Evolutionary conservation across 2,113 vertebrate species (phyloP).

Genomic region (Progne subis): DNA sequence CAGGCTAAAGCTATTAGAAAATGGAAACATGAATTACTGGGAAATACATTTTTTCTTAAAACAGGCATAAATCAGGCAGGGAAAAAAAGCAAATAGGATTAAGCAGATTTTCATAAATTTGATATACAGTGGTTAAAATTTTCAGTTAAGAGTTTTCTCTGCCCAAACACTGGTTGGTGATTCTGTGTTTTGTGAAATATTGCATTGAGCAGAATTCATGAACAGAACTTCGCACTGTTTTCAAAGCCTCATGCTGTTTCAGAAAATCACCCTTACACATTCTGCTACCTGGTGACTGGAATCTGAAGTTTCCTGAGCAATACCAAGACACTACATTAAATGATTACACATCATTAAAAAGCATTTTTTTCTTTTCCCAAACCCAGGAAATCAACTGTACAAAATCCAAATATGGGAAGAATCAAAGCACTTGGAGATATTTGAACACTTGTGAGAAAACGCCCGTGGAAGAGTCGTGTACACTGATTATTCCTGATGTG

Average conservation of each 20-base stretch:
- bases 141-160: background rate
- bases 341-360: background rate
- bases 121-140: background rate
- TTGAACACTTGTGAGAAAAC: background rate
- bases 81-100: background rate
- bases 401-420: background rate
- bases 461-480: background rate
- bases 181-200: background rate
- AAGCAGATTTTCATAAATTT: background rate
- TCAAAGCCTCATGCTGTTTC: background rate
- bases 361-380: background rate
- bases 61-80: background rate
- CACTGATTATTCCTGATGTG: slow-evolving; percentile 6
- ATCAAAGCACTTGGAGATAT: background rate
- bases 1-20: background rate
- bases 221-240: background rate
- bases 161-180: background rate
- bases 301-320: background rate
- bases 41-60: background rate
- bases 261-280: background rate
- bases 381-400: background rate
- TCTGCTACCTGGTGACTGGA: background rate
- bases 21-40: background rate
- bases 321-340: background rate
- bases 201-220: background rate